A percentile compares a stretch with the other conserved stretches of the same genome.
These are phyloP conservation scores for Chamaetylas fuelleborni DNA, from an alignment of 2,113 vertebrate genomes.

Conservation along the genomic window DNA sequence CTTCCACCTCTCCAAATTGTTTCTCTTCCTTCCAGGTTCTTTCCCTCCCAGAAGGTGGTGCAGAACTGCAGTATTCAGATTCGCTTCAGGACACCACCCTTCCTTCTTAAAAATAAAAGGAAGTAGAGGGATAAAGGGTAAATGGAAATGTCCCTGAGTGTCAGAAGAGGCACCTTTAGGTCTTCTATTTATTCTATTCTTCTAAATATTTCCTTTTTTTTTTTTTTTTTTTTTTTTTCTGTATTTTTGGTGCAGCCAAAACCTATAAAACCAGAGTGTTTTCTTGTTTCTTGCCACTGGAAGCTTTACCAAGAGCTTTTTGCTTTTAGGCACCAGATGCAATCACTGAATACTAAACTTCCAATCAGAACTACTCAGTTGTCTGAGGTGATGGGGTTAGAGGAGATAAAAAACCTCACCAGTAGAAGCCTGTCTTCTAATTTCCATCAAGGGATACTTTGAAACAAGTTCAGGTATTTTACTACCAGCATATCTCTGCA, in stretches of 20 bases:
- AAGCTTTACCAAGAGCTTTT: conserved; percentile 20
- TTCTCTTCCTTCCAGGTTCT: background rate
- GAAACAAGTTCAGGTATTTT: conserved; percentile 77
- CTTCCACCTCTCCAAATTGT: background rate
- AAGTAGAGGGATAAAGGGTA: background rate
- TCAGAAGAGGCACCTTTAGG: background rate
- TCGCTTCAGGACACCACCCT: background rate
- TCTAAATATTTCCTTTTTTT: background rate
- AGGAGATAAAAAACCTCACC: conserved; percentile 42
- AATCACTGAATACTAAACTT: conserved; percentile 46
- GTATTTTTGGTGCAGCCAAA: background rate
- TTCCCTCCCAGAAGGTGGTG: background rate
- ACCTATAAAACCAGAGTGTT: background rate
- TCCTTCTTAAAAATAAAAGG: background rate
- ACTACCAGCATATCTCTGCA: conserved; percentile 68
- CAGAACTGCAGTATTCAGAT: background rate
- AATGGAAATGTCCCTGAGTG: background rate
- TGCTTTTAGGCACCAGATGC: conserved; percentile 29
- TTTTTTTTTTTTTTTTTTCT: background rate
- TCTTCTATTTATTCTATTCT: background rate
- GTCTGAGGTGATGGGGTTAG: conserved; percentile 54
- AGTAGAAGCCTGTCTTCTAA: conserved; percentile 61
- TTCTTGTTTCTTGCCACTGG: background rate
- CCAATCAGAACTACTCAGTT: conserved; percentile 43
- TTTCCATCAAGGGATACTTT: conserved; percentile 73